Conservation (phyloP, 2,113 vertebrate species). For the Gnathonemus echidnorhynchus region DNA sequence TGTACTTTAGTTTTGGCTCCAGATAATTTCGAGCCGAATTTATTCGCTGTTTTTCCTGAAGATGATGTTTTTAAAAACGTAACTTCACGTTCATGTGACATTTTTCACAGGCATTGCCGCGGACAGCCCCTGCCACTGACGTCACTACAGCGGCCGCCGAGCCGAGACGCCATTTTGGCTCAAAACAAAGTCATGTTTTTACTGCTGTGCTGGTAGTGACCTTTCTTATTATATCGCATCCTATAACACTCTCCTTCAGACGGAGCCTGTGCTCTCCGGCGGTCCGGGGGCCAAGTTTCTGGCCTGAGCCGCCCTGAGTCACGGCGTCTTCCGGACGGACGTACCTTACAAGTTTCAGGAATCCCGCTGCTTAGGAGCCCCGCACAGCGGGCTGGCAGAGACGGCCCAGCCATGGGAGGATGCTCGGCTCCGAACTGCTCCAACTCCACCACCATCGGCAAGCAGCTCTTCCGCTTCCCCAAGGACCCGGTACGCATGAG, state of each 20-base stretch:
- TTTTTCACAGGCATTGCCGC: constrained; percentile 29
- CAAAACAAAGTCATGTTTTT: constrained; percentile 60
- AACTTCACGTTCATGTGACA: background rate
- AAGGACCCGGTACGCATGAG: constrained; percentile 63
- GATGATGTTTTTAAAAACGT: background rate
- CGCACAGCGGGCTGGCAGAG: constrained; percentile 14
- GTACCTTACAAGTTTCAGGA: background rate
- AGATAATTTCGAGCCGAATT: background rate
- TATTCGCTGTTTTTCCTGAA: background rate
- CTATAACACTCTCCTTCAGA: background rate
- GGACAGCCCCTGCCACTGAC: constrained; percentile 23
- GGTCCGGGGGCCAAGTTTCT: background rate
- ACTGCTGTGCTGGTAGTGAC: constrained; percentile 24
- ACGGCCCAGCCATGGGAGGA: constrained; percentile 54
- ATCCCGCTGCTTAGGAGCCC: background rate
- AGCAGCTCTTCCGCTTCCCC: constrained; percentile 68
- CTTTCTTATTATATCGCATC: constrained; percentile 11
- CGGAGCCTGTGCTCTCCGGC: background rate
- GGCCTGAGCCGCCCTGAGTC: background rate
- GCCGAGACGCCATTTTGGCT: constrained; percentile 68
- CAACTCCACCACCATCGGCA: constrained; percentile 66
- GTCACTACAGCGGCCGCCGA: constrained; percentile 31
- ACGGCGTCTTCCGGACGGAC: background rate
- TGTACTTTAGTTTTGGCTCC: background rate
- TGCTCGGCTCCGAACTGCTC: constrained; percentile 70